Conservation (phyloP, 2,797 vertebrate genomes). For the Parauchenoglanis ngamensis region DNA sequence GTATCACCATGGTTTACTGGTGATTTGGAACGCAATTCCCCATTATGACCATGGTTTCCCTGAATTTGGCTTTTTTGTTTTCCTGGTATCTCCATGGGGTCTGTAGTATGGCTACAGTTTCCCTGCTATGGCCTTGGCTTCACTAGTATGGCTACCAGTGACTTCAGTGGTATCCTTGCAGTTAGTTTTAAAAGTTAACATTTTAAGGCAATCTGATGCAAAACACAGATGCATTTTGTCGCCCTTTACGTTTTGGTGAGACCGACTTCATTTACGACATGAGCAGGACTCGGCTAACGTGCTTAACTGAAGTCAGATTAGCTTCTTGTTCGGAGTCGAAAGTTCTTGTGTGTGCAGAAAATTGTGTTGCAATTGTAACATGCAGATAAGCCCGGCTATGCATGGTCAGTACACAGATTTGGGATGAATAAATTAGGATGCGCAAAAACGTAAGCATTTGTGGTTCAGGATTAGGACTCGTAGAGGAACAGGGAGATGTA, state of each 20-base stretch:
- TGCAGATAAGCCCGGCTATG: neutral
- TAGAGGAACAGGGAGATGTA: neutral
- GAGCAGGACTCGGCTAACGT: neutral
- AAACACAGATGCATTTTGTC: neutral
- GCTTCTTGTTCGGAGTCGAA: neutral
- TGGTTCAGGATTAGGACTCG: neutral
- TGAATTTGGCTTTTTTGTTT: neutral
- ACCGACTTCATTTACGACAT: neutral
- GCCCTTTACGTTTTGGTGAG: neutral
- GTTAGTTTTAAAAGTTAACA: neutral
- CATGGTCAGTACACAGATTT: neutral
- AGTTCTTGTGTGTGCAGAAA: too few relatives aligned
- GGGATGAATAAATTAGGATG: neutral
- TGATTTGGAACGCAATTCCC: neutral
- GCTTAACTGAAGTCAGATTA: neutral
- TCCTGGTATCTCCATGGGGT: too few relatives aligned
- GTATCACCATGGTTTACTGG: neutral
- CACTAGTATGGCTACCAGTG: neutral
- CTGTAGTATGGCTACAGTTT: too few relatives aligned
- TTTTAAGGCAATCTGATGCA: neutral
- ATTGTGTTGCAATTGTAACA: neutral
- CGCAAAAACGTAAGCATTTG: neutral
- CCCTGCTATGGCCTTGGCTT: neutral
- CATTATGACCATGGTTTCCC: neutral
- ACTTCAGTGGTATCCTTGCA: neutral